These are phyloP conservation scores for Pogona vitticeps DNA, from an alignment of 2,113 vertebrate species.

Conservation along the genomic window DNA sequence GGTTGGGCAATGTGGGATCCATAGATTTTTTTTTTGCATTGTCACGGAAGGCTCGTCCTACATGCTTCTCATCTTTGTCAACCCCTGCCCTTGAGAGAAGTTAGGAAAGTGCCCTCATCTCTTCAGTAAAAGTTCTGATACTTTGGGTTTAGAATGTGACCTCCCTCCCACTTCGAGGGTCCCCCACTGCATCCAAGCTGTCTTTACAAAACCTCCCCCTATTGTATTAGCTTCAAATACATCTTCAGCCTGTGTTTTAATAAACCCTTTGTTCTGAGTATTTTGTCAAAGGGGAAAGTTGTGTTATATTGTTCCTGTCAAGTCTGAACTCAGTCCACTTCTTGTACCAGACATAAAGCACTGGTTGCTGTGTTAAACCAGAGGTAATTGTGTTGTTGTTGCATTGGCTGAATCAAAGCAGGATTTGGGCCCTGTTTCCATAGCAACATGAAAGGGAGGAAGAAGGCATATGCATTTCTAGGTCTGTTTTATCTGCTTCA, in stretches of 20 bases:
- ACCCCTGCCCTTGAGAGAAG: not conserved
- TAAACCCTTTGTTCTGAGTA: too few species aligned
- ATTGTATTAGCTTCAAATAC: not conserved
- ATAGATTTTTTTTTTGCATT: not conserved
- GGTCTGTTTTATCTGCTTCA: slow-evolving; percentile 35
- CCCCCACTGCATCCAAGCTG: not conserved
- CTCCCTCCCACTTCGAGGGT: not conserved
- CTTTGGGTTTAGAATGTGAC: not conserved
- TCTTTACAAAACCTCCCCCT: not conserved
- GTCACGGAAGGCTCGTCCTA: not conserved
- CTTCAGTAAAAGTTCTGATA: not conserved
- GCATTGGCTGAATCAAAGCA: not conserved
- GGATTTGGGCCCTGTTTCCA: not conserved
- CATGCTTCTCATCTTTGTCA: not conserved
- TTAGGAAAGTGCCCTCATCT: not conserved
- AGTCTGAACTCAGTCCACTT: not conserved
- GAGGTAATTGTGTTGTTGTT: not conserved
- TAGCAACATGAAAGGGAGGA: slow-evolving; percentile 5
- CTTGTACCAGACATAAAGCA: not conserved
- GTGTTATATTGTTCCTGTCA: not conserved
- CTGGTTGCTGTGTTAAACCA: not conserved
- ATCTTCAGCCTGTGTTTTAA: not conserved
- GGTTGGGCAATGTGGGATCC: not conserved
- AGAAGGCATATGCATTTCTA: not conserved
- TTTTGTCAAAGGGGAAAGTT: not conserved